Percentiles rank a stretch among this genome's conserved stretches.
phyloP scores from a whole-genome alignment of 92 coral and sea anemone genomes.

The Montipora capitata region DNA sequence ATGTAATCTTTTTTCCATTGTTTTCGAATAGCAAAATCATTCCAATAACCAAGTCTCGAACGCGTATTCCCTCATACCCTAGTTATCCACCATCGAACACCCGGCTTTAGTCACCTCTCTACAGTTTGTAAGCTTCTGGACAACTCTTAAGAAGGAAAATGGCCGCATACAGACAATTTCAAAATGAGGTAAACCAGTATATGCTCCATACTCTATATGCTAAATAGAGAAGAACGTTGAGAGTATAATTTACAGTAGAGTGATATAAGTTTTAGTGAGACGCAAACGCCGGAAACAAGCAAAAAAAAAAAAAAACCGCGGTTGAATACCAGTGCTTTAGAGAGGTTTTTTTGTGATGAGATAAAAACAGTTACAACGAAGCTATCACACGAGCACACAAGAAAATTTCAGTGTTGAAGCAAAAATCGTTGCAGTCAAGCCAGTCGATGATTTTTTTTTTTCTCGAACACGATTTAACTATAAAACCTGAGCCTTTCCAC shows the following conservation, averaged over 20 bases:
- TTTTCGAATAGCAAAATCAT: constrained; percentile 18
- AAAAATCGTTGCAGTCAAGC: too few relatives aligned
- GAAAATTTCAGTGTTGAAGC: too few relatives aligned
- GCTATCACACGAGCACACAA: neutral
- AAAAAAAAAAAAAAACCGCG: neutral
- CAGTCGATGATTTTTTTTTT: too few relatives aligned
- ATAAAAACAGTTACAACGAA: neutral
- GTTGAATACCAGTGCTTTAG: neutral
- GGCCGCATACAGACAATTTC: constrained; percentile 42
- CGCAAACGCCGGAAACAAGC: neutral
- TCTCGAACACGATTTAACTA: too few relatives aligned
- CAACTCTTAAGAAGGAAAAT: neutral
- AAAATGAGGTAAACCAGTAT: constrained; percentile 33
- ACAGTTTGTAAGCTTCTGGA: neutral
- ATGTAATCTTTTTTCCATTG: constrained; percentile 49
- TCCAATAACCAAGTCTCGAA: neutral
- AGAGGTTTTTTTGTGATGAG: neutral
- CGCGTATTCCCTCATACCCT: neutral
- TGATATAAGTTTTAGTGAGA: neutral
- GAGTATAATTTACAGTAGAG: neutral
- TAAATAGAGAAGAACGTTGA: neutral
- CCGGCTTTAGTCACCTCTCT: neutral
- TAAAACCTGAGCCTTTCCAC: too few relatives aligned
- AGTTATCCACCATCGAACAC: neutral
- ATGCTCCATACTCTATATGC: neutral